Evolutionary conservation across 2,113 vertebrate genomes (phyloP).

Genomic region (Tinamus guttatus): DNA sequence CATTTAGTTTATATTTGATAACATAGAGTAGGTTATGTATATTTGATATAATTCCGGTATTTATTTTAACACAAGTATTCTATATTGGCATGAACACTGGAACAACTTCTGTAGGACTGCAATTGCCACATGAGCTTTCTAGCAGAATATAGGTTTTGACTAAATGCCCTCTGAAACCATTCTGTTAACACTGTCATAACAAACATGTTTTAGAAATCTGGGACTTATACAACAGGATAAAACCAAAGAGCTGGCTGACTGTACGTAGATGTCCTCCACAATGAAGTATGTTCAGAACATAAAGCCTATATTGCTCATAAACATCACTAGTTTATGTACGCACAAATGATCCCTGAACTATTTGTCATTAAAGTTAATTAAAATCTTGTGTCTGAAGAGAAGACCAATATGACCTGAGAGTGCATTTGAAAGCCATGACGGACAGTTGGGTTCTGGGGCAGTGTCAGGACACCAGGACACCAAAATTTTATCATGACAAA

Average conservation of each 20-base stretch:
- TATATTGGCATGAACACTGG: background rate
- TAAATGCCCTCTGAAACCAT: background rate
- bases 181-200: background rate
- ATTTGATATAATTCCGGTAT: background rate
- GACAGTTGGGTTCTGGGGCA: rapidly evolving
- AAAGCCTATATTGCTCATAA: background rate
- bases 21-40: rapidly evolving
- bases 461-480: rapidly evolving
- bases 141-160: background rate
- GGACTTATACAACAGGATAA: background rate
- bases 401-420: background rate
- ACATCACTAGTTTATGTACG: background rate
- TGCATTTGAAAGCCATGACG: background rate
- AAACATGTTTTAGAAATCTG: background rate
- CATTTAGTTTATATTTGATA: background rate
- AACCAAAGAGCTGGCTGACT: background rate
- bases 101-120: background rate
- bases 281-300: background rate
- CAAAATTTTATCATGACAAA: background rate
- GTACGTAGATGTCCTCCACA: background rate
- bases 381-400: background rate
- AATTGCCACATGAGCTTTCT: background rate
- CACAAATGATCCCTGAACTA: background rate
- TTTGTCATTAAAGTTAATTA: background rate
- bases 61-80: background rate